Evolutionary conservation across 2,113 vertebrate species (phyloP).

Genomic region (Toxostoma redivivum): DNA sequence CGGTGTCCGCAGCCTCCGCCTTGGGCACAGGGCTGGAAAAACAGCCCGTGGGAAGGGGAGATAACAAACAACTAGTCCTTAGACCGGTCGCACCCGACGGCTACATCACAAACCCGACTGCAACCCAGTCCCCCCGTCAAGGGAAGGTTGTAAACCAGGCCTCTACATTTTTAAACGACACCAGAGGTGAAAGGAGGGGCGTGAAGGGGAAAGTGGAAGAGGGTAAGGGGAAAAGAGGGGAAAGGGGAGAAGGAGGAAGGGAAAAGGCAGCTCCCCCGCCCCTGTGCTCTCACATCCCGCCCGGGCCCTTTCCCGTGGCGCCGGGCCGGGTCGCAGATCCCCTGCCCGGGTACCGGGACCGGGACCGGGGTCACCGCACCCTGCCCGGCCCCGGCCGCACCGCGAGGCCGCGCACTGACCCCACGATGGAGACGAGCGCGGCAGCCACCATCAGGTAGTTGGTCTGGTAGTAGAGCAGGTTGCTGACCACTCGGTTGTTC

Average conservation of each 20-base stretch:
- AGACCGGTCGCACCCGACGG: not conserved
- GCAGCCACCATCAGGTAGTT: conserved; percentile 86
- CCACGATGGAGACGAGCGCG: conserved; percentile 82
- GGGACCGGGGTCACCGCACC: not conserved
- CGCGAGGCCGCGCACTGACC: conserved; percentile 74
- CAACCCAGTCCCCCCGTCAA: not conserved
- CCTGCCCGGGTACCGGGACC: too few species aligned
- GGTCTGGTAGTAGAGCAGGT: conserved; percentile 94
- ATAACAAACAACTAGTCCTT: not conserved
- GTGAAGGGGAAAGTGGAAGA: not conserved
- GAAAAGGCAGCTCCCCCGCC: not conserved
- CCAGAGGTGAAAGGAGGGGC: not conserved
- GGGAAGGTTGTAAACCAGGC: not conserved
- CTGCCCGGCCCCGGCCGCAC: not conserved
- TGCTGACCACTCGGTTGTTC: conserved; percentile 93
- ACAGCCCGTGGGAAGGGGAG: fast-evolving
- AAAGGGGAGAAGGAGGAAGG: too few species aligned
- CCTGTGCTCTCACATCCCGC: fast-evolving
- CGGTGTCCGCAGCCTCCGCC: not conserved
- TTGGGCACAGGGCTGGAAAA: not conserved
- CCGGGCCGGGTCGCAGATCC: not conserved
- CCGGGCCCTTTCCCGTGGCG: not conserved
- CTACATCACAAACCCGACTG: not conserved
- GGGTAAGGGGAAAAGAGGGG: too few species aligned
- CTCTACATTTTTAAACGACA: not conserved